Percentiles rank a stretch among this genome's conserved stretches.
These are phyloP conservation scores for Copsychus sechellarum DNA, from an alignment of 2,113 vertebrate genomes.

Conservation along the genomic window DNA sequence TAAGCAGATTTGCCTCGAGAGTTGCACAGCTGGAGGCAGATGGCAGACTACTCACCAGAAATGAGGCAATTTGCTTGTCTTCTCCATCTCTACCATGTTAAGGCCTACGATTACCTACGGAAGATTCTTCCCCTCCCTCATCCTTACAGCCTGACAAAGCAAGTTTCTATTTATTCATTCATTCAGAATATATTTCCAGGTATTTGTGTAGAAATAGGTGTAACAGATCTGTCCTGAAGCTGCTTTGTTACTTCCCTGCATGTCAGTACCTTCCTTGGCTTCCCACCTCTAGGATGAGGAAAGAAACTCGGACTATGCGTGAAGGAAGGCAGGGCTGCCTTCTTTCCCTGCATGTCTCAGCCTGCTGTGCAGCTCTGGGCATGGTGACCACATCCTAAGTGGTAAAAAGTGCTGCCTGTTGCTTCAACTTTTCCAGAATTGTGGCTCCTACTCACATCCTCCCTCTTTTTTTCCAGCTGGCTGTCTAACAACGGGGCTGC, in stretches of 20 bases:
- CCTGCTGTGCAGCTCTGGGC: background rate
- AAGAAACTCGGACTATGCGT: background rate
- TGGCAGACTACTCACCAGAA: slow-evolving; percentile 56
- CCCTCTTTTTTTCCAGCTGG: slow-evolving; percentile 53
- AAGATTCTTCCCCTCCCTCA: slow-evolving; percentile 70
- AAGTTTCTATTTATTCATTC: slow-evolving; percentile 28
- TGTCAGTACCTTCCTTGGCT: background rate
- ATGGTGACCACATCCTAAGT: background rate
- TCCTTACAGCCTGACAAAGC: slow-evolving; percentile 69
- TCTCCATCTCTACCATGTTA: slow-evolving; percentile 62
- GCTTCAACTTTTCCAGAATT: background rate
- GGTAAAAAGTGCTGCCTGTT: background rate
- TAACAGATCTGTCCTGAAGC: background rate
- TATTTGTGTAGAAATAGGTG: background rate
- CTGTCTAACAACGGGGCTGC: slow-evolving; percentile 21
- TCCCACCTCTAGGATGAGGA: background rate
- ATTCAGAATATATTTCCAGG: background rate
- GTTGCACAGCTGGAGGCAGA: slow-evolving; percentile 53
- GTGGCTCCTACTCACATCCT: background rate
- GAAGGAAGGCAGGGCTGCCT: background rate
- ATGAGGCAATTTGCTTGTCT: slow-evolving; percentile 68
- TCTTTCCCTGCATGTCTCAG: background rate
- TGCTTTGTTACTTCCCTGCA: background rate
- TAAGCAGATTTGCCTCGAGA: slow-evolving; percentile 66
- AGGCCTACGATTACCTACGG: slow-evolving; percentile 60